Percentiles rank a stretch among this genome's conserved stretches.
Conservation (phyloP, 2,888 invertebrate genomes). For the Euplagia quadripunctaria region DNA sequence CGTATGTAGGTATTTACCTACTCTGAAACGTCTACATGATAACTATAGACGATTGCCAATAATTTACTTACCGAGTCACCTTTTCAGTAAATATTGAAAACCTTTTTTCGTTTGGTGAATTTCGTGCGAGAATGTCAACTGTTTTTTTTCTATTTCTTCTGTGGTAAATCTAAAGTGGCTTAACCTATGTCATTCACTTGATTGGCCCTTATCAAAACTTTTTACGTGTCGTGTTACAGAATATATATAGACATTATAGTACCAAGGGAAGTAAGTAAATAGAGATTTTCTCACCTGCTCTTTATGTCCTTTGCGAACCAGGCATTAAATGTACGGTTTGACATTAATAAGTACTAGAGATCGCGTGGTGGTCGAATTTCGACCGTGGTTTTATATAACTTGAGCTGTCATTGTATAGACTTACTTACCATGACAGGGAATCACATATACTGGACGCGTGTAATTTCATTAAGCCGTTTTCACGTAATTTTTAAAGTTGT, state of each 20-base stretch:
- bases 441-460: too few species aligned
- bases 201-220: slow-evolving; percentile 7
- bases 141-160: slow-evolving; percentile 7
- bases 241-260: neutral
- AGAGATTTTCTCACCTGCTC: neutral
- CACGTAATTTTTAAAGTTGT: too few species aligned
- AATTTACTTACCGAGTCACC: neutral
- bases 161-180: slow-evolving; percentile 9
- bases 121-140: slow-evolving; percentile 10
- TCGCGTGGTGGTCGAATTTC: too few species aligned
- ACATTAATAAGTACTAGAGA: too few species aligned
- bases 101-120: slow-evolving; percentile 2
- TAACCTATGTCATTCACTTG: neutral
- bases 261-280: neutral
- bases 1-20: neutral
- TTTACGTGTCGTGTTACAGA: neutral
- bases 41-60: slow-evolving; percentile 7
- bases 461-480: too few species aligned
- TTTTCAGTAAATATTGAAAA: slow-evolving; percentile 14
- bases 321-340: too few species aligned
- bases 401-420: too few species aligned
- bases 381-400: too few species aligned
- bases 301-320: neutral
- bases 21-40: neutral
- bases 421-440: too few species aligned